Conservation (phyloP, 2,888 invertebrate genomes). For the Mesoligia furuncula region DNA sequence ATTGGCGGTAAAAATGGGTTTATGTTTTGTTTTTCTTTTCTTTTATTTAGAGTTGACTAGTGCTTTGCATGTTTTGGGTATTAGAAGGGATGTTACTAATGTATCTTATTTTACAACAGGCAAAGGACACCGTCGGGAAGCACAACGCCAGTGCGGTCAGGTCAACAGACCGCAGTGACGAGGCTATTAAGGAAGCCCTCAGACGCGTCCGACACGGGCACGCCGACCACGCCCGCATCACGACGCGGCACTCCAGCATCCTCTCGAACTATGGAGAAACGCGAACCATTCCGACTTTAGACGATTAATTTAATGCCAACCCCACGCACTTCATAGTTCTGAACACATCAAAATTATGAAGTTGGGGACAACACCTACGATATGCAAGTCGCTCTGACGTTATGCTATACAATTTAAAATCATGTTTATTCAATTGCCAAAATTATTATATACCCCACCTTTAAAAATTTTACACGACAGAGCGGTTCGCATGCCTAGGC, state of each 20-base stretch:
- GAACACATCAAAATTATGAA: slow-evolving; percentile 55
- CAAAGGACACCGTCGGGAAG: slow-evolving; percentile 95
- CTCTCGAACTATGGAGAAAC: slow-evolving; percentile 88
- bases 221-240: slow-evolving; percentile 85
- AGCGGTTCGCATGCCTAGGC: slow-evolving; percentile 75
- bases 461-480: slow-evolving; percentile 63
- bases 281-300: slow-evolving; percentile 94
- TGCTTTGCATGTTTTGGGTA: slow-evolving; percentile 66
- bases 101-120: slow-evolving; percentile 81
- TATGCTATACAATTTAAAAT: slow-evolving; percentile 63
- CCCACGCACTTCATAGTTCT: slow-evolving; percentile 55
- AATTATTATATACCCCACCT: slow-evolving; percentile 66
- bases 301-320: slow-evolving; percentile 70
- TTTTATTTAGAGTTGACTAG: slow-evolving; percentile 55
- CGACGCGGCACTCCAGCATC: slow-evolving; percentile 84
- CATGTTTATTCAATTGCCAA: slow-evolving; percentile 67
- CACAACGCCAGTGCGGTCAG: slow-evolving; percentile 93
- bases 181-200: slow-evolving; percentile 92
- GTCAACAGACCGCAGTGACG: slow-evolving; percentile 91
- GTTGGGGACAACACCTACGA: slow-evolving; percentile 65
- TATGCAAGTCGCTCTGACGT: slow-evolving; percentile 77
- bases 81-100: slow-evolving; percentile 51
- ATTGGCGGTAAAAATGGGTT: slow-evolving; percentile 60
- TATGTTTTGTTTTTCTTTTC: slow-evolving; percentile 47
- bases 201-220: slow-evolving; percentile 92